Conservation (phyloP, 1,140 invertebrate species). For the Drosophila nigrodunni region DNA sequence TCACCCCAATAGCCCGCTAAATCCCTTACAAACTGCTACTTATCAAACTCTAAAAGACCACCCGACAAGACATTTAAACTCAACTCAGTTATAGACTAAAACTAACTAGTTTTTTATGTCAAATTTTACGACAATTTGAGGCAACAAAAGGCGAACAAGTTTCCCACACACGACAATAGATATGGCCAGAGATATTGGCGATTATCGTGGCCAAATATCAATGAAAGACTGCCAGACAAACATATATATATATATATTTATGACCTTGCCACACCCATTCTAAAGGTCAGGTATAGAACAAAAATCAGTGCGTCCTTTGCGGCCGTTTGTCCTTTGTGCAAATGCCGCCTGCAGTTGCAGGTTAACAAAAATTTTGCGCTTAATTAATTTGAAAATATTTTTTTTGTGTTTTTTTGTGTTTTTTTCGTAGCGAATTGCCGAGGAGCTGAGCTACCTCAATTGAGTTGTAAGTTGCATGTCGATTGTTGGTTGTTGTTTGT, state of each 20-base stretch:
- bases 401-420: constrained; percentile 25
- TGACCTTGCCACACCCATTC: constrained; percentile 62
- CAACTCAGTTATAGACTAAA: constrained; percentile 44
- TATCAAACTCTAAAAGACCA: constrained; percentile 45
- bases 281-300: constrained; percentile 36
- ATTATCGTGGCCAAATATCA: constrained; percentile 58
- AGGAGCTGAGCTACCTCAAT: constrained; percentile 50
- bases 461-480: constrained; percentile 62
- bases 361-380: constrained; percentile 73
- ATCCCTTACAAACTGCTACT: background rate
- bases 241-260: constrained; percentile 41
- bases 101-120: constrained; percentile 72
- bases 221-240: constrained; percentile 36
- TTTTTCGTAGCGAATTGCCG: constrained; percentile 50
- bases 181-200: constrained; percentile 42
- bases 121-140: constrained; percentile 65
- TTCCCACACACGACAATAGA: constrained; percentile 63
- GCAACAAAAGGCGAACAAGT: constrained; percentile 48
- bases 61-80: constrained; percentile 32
- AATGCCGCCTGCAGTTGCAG: constrained; percentile 46
- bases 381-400: constrained; percentile 73
- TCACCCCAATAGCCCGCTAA: no score
- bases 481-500: background rate
- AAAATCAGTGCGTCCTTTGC: constrained; percentile 48
- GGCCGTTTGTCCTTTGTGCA: constrained; percentile 44